Evolutionary conservation across 92 coral and sea anemone species (phyloP).

Genomic region (Zoanthus sociatus): DNA sequence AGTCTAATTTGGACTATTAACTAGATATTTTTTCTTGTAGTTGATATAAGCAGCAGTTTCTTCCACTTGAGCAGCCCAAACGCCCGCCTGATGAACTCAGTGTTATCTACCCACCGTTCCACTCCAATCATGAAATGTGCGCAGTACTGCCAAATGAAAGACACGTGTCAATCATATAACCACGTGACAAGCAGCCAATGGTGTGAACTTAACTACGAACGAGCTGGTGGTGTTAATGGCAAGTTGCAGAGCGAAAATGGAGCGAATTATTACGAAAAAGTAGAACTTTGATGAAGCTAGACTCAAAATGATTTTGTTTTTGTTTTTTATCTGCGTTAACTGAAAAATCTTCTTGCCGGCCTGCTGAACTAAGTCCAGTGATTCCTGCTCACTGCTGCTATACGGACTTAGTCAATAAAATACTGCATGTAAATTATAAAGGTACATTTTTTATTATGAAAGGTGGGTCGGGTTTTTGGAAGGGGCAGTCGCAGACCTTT

Average conservation of each 20-base stretch:
- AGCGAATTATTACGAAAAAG: constrained; percentile 57
- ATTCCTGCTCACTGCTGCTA: too few relatives aligned
- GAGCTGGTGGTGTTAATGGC: background rate
- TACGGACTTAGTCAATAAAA: too few relatives aligned
- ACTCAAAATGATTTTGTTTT: background rate
- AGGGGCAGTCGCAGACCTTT: too few relatives aligned
- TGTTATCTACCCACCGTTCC: constrained; percentile 19
- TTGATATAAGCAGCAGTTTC: constrained; percentile 56
- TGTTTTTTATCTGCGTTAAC: background rate
- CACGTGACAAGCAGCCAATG: constrained; percentile 42
- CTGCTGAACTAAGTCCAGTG: too few relatives aligned
- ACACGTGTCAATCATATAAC: constrained; percentile 67
- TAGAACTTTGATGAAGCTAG: background rate
- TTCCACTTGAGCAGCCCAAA: constrained; percentile 44
- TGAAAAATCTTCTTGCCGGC: too few relatives aligned
- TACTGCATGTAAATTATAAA: too few relatives aligned
- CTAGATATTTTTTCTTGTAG: background rate
- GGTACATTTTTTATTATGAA: too few relatives aligned
- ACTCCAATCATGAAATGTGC: constrained; percentile 60
- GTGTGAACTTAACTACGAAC: constrained; percentile 64
- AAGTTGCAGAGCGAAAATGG: constrained; percentile 20
- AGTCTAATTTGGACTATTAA: too few relatives aligned
- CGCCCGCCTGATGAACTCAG: constrained; percentile 35
- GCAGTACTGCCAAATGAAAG: constrained; percentile 57
- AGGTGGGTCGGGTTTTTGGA: too few relatives aligned